Evolutionary conservation across 2,797 vertebrate species (phyloP), one percentile per base, ranked within the genome.

Genomic region (Lacerta viridis): DNA sequence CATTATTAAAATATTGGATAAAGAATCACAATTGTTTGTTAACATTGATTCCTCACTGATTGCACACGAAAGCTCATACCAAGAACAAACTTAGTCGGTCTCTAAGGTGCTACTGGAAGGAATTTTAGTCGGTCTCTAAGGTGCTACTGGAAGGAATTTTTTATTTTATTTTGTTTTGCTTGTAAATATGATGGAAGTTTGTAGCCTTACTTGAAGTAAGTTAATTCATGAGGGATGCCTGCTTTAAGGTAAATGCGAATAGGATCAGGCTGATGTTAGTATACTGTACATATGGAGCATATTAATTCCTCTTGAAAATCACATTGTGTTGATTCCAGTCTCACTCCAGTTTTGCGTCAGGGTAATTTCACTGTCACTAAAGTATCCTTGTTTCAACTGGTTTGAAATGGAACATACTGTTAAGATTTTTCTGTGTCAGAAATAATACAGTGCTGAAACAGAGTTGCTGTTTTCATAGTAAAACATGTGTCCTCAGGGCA

Each of bases 341-440:
- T 78, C 23, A 10, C 25, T 79, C 11, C n/a, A 71, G 43, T 71
- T 80, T 55, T 59, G 46, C 23, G 11, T 75, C 17, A 81, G 33
- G 61, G 55, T 74, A 81, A 81, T 87, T 59, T 84, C 23, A 25
- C 29, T 80, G 29, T 76, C 55, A 77, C 17, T 36, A 41, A 39
- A 68, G 39, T 82, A 17, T 27, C 59, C 59, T 27, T 17, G 41
- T 77, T 80, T 80, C 27, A 36, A n/a, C 17, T 33, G 39, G 50
- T 10, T 3, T n/a, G 50, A 61, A 55, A 74, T 74, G 46, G 20
- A 87, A 39, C 15, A 71, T 39, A 17, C 78, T 41, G 50, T 41
- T 74, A 29, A 59, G 33, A 39, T 74, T 87, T 41, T 59, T 72
- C 55, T 29, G 10, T 71, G 85, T 46, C 7, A 15, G 15, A 71